Evolutionary conservation across 2,113 vertebrate genomes (phyloP).

Genomic region (human (Homo sapiens)): GRCh38 chr16:80121001-80121500

Average conservation of each 20-base stretch:
- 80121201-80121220: slow-evolving; percentile 52
- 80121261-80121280: slow-evolving; percentile 37
- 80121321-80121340: slow-evolving; percentile 56
- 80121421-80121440: background rate
- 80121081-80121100: background rate
- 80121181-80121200: slow-evolving; percentile 39
- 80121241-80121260: background rate
- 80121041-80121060: background rate
- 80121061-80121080: background rate
- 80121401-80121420: background rate
- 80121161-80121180: background rate
- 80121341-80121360: background rate
- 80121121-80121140: background rate
- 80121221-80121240: background rate
- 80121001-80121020: background rate
- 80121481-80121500: accelerated
- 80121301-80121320: slow-evolving; percentile 28
- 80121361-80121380: accelerated
- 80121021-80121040: background rate
- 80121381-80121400: background rate
- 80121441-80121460: accelerated
- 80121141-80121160: background rate
- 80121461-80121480: background rate
- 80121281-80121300: background rate
- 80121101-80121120: background rate